Evolutionary conservation across 2,797 vertebrate genomes (phyloP), one percentile per base, ranked within the genome.

Genomic region (Epinephelus coioides): DNA sequence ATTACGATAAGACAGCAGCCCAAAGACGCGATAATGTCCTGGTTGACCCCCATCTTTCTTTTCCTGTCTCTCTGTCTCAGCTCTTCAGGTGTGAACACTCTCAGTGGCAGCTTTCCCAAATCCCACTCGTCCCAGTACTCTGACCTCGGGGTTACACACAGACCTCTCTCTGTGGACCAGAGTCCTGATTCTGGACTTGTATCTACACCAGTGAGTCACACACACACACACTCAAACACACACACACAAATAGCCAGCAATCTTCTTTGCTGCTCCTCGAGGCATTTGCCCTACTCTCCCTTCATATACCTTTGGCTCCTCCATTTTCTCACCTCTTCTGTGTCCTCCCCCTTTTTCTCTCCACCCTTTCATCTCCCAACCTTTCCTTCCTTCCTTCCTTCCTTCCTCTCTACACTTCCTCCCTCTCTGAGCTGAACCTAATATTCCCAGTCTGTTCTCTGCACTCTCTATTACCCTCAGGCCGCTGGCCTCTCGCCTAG

Each of bases 81-180:
- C 59, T 97, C 96, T 84, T 97, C 96, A 95, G 97, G 95, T 93
- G 93, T 96, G 94, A 96, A 96, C 85, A 93, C 94, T 66, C 94
- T 95, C 89, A 95, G 86, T n/a, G 91, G 89, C 77, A 95, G 94
- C 71, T 93, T 95, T 65, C 93, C 93, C 23, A 93, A 94, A 61
- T 94, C 95, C 53, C 90, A 86, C 68, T 96, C 94, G 0, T 95
- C 96, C 19, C 92, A 90, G 84, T 92, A 71, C 86, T 96, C 96
- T 5, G 82, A 95, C 67, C 87, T 92, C n/a, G 86, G 89, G 15
- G 92, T 93, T 2, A 78, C 92, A 55, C 80, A 78, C 25, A 74
- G 73, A 3, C 69, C 92, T 64, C 85, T 94, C 83, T 86, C 88
- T 70, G 86, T 92, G 53, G 90, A 94, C 82, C 92, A 91, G 50